phyloP scores from a whole-genome alignment of 2,113 vertebrate genomes.

The Solenodon paradoxus region DNA sequence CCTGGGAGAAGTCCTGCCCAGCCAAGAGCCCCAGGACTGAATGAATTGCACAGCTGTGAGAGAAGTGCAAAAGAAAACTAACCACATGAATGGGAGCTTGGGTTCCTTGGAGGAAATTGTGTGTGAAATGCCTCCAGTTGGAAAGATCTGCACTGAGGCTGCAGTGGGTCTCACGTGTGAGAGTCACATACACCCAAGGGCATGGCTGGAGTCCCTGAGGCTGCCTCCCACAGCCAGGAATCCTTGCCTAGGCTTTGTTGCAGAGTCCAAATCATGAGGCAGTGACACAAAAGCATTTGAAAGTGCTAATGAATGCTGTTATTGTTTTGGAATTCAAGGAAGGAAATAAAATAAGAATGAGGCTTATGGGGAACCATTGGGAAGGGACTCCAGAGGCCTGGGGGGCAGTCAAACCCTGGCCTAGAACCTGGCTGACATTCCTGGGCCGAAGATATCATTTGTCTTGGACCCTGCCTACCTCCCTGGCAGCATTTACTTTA shows the following conservation, averaged over 20 bases:
- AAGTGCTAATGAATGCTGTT: neutral
- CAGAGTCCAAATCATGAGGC: neutral
- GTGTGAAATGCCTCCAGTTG: neutral
- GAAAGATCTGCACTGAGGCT: neutral
- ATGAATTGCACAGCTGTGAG: neutral
- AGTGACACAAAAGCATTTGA: accelerated
- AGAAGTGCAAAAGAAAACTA: conserved; percentile 26
- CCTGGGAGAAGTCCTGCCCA: neutral
- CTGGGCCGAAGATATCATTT: accelerated
- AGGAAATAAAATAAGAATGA: neutral
- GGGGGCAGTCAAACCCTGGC: neutral
- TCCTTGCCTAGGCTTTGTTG: neutral
- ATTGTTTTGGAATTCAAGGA: neutral
- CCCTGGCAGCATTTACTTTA: neutral
- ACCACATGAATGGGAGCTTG: neutral
- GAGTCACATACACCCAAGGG: accelerated
- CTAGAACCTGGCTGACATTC: neutral
- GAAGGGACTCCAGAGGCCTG: neutral
- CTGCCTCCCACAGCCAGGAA: neutral
- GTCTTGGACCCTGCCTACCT: neutral
- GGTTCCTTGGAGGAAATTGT: neutral
- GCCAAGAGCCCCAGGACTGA: conserved; percentile 20
- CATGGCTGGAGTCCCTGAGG: neutral
- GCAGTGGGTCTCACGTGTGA: neutral
- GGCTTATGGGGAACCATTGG: neutral